Evolutionary conservation across 2,888 invertebrate genomes (phyloP), one percentile per base, ranked within the genome.

Genomic region (Agriopis aurantiaria): DNA sequence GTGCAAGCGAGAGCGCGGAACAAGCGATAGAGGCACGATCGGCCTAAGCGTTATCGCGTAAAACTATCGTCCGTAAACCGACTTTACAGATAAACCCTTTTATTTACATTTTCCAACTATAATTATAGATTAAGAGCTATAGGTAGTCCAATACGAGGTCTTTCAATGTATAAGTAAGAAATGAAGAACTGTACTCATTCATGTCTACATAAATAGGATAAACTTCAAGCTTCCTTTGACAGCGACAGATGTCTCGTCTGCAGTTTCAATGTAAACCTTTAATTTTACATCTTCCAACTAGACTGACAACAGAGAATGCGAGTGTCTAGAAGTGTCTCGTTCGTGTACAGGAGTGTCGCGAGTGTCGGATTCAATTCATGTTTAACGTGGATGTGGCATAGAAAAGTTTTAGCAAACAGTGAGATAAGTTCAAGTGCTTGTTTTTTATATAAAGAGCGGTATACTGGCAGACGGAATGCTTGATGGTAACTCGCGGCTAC

Each of bases 301-400:
- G 70, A 73, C 70, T 60, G 71, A 73, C 69, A 69, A 65, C 68
- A 69, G 74, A 78, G 79, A 80, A 80, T 77, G 76, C 71, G 57
- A 74, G 72, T 73, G 75, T 77, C 70, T 77, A 68, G 74, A 74
- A 80, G 77, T 78, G 77, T 78, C 75, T 70, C 64, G 72, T 77
- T 75, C 74, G 72, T 74, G 79, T 79, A 75, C 75, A 74, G 75
- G 73, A 78, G 76, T 80, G 68, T 57, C 78, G 69, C 73, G 72
- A 75, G 74, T 81, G 80, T 80, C 79, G 75, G 77, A 75, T 79
- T 77, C 77, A 77, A 77, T 78, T 79, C 79, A 71, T 76, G 72
- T 69, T 73, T 65, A 73, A 59, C 62, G 43, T 3, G 61, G 45
- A 60, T 51, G 64, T 51, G 45, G 17, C 62, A 74, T 65, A 60